These are phyloP conservation scores for Meriones psammophilus DNA, from an alignment of 2,797 vertebrate species.

Conservation along the genomic window DNA sequence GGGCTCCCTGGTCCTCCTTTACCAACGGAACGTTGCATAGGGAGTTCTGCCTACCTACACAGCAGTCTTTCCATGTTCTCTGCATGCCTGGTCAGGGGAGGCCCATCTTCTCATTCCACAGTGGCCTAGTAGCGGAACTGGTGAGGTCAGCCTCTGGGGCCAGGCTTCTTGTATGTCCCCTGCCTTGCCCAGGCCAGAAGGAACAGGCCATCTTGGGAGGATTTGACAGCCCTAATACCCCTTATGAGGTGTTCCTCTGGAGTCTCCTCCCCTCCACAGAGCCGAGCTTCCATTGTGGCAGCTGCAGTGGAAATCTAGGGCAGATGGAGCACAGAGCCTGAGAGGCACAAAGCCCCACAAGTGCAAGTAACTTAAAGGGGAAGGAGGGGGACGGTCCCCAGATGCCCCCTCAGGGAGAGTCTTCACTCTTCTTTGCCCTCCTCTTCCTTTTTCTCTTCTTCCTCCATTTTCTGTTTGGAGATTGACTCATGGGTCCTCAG, in stretches of 20 bases:
- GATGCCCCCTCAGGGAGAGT: too few relatives aligned
- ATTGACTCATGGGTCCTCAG: not conserved
- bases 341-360: too few relatives aligned
- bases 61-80: constrained; percentile 72
- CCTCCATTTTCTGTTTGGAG: not conserved
- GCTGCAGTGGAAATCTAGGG: not conserved
- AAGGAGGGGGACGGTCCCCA: not conserved
- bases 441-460: not conserved
- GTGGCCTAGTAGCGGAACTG: constrained; percentile 68
- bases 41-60: not conserved
- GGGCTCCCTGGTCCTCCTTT: not conserved
- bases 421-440: not conserved
- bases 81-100: constrained; percentile 54
- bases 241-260: not conserved
- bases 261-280: not conserved
- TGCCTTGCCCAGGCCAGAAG: not conserved
- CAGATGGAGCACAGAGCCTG: not conserved
- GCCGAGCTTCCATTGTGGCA: not conserved
- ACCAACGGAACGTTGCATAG: not conserved
- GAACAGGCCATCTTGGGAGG: not conserved
- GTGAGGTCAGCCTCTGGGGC: constrained; percentile 60
- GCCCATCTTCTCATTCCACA: constrained; percentile 16
- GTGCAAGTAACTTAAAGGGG: not conserved
- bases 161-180: not conserved
- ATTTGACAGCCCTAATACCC: not conserved